Evolutionary conservation across 2,113 vertebrate genomes (phyloP), one percentile per base, ranked within the genome.

Genomic region (Eonycteris spelaea): DNA sequence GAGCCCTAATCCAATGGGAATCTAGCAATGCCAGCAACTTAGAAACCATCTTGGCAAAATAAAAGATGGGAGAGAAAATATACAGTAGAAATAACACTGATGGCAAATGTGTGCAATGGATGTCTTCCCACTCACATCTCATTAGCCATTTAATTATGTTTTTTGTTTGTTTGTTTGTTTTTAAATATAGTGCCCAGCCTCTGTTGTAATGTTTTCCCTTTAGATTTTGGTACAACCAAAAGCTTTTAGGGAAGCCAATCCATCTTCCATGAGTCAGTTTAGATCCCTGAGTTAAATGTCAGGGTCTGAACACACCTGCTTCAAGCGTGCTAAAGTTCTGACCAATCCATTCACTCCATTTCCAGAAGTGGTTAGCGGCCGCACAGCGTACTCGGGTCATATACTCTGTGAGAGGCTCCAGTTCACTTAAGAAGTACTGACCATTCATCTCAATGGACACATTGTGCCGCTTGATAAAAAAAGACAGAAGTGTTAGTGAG

Each of bases 341-440:
- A 5, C 7, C 0, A 0, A 90, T 98, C 98, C 98, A 98, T 5
- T 97, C 55, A 28, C 98, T 98, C 99, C 99, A 99, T 59, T 94
- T 98, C 98, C 98, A 98, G 95, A 99, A 98, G 79, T 96, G 95
- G 14, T 33, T 6, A 1, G 96, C 97, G 0, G 74, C 89, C 5
- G 94, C 97, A 2, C 99, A 99, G 79, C 2, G 98, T 3, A 98
- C 97, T 38, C 28, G 84, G 19, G 68, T 67, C 8, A 0, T 11
- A 33, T 99, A 98, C 1, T 86, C 18, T 0, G 97, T 98, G 90
- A 93, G 24, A 0, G 98, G 98, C 55, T 86, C 53, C 94, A 99
- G 95, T 3, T 89, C 95, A 0, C 12, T 10, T 26, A 99, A n/a
- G 0, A 48, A 71, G 24, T 87, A 2, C 0, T 26, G 28, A 10